Evolutionary conservation across 2,888 invertebrate species (phyloP), one percentile per base, ranked within the genome.

Genomic region (Elysia crispata): DNA sequence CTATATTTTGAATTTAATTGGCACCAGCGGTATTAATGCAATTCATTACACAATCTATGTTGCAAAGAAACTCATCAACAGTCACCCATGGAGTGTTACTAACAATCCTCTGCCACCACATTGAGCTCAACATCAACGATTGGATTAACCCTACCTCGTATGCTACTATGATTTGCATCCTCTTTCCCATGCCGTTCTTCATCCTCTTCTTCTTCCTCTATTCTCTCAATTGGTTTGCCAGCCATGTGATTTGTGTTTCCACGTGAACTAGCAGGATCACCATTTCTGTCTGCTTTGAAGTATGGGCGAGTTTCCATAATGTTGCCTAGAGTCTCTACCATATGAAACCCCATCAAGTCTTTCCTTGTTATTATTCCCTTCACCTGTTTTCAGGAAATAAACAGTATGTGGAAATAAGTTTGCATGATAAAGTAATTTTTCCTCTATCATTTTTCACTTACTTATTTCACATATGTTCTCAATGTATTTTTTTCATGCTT

Each of bases 351-450:
- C 92, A 93, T 92, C 54, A 93, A 85, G 85, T 93, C 92, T 80
- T 92, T 93, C n/a, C 92, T 84, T 0, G 92, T 92, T 20, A 93
- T 89, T 23, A 93, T 90, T n/a, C 93, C 93, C 49, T 41, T 28
- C 15, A 80, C 80, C 80, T 80, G 28, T 41, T 41, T 11, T 6
- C 41, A 41, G 41, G 41, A 41, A 5, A 18, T 41, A 41, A 41
- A n/a, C 11, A 6, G 41, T 41, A 41, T 41, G 41, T 41, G 41
- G 11, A 41, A 41, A 41, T 41, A 41, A n/a, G n/a, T 11, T 41
- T 41, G 5, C 41, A 41, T 41, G 41, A 41, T 6, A 41, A 41
- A 41, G 41, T 41, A 41, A 3, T 6, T 6, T 41, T 11, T 3
- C 41, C 41, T 41, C 5, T 41, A 41, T 6, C 11, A 11, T 41